Conservation (phyloP, 2,797 vertebrate genomes). For the Syndactyla subalaris region DNA sequence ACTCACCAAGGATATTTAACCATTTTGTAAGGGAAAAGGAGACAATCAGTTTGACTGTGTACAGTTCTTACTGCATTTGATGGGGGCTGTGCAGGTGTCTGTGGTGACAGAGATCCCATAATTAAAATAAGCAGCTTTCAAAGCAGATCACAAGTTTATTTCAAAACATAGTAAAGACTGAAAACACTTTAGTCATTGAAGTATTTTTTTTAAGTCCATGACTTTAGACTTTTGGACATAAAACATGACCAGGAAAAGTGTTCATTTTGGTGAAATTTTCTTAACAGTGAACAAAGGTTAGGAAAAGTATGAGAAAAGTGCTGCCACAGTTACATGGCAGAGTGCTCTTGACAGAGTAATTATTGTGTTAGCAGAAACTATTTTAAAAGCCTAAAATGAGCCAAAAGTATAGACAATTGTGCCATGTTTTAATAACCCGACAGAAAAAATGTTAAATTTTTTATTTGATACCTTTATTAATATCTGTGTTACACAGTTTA, state of each 20-base stretch:
- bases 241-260: not conserved
- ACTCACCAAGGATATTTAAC: not conserved
- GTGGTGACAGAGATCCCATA: slow-evolving; percentile 25
- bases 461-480: not conserved
- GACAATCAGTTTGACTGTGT: not conserved
- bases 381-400: not conserved
- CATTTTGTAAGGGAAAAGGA: not conserved
- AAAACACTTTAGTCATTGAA: not conserved
- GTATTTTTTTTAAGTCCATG: not conserved
- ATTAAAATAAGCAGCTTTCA: slow-evolving; percentile 21
- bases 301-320: not conserved
- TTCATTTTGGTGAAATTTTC: not conserved
- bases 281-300: not conserved
- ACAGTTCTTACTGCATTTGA: not conserved
- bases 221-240: not conserved
- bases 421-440: not conserved
- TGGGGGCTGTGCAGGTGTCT: slow-evolving; percentile 30
- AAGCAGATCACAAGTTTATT: slow-evolving; percentile 31
- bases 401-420: not conserved
- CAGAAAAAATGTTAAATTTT: not conserved
- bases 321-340: not conserved
- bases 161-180: not conserved
- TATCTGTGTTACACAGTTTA: not conserved
- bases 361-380: not conserved
- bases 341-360: not conserved